Evolutionary conservation across 2,888 invertebrate genomes (phyloP), one percentile per base, ranked within the genome.

Genomic region (Hymenopus coronatus): DNA sequence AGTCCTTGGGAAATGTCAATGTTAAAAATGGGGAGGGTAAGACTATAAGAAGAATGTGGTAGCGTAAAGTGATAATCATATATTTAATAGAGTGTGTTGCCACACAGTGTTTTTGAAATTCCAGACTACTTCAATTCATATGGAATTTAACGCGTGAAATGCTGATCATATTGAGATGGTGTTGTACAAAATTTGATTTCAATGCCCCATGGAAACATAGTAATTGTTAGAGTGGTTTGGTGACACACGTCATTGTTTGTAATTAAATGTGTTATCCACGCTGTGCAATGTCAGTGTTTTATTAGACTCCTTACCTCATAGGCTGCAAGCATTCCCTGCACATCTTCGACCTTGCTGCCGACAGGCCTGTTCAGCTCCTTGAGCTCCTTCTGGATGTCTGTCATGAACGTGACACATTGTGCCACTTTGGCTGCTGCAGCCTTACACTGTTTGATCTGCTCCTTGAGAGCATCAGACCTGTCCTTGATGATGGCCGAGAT

Each of bases 301-400:
- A 84, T 20, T 25, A 85, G n/a, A 2, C 15, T 46, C 1, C 54
- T 85, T 89, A 92, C 92, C 92, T 97, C 97, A 91, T 97, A 97
- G 1, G 96, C 95, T 82, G 95, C 95, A 40, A 97, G 94, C 91
- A 98, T 95, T n/a, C 96, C 96, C 92, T 98, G 97, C 0, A 98
- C 98, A 92, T 98, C 98, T 92, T 98, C 97, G 2, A 97, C 96
- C 92, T 96, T 96, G 88, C 96, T 96, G 20, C 98, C 98, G 82
- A 98, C 96, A 0, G 98, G 98, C 93, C 96, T 97, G 92, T 97
- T 97, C 2, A 98, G 93, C 89, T 97, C 96, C 91, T 97, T 96
- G 27, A 98, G 93, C 92, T 98, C 97, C 89, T 96, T 96, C 92
- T 98, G 97, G n/a, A 98, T 96, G 91, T 96, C 95, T 88, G 96